These are phyloP conservation scores for Azemiops feae DNA, from an alignment of 2,113 vertebrate species.

Conservation along the genomic window DNA sequence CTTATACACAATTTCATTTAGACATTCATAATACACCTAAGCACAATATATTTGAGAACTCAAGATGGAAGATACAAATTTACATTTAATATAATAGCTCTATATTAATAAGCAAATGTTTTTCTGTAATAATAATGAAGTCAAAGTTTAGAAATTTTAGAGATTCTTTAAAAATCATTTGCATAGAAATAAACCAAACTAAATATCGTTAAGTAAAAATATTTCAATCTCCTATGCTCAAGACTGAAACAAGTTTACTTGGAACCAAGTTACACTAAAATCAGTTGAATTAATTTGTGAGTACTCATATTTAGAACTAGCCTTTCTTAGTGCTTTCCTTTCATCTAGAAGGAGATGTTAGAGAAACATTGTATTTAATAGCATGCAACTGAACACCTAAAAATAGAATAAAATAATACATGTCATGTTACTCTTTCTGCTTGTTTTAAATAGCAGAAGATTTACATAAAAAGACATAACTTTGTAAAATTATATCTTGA, in stretches of 20 bases:
- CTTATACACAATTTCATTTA: too few species aligned
- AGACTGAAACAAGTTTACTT: neutral
- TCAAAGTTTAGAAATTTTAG: neutral
- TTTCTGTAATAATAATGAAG: neutral
- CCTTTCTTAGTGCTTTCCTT: neutral
- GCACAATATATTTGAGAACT: neutral
- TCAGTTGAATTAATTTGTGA: neutral
- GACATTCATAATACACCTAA: neutral
- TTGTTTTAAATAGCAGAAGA: neutral
- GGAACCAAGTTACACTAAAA: neutral
- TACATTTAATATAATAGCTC: neutral
- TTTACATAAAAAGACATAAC: neutral
- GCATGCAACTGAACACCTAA: neutral
- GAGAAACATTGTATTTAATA: neutral
- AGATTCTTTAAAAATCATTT: neutral
- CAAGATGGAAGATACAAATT: neutral
- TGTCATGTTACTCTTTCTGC: neutral
- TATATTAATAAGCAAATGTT: too few species aligned
- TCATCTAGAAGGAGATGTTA: neutral
- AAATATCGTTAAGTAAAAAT: neutral
- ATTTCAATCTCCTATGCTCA: neutral
- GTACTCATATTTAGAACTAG: neutral
- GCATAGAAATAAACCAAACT: neutral
- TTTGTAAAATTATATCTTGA: neutral
- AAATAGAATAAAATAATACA: neutral